Conservation (phyloP, 2,888 invertebrate genomes). For the Myopa testacea region DNA sequence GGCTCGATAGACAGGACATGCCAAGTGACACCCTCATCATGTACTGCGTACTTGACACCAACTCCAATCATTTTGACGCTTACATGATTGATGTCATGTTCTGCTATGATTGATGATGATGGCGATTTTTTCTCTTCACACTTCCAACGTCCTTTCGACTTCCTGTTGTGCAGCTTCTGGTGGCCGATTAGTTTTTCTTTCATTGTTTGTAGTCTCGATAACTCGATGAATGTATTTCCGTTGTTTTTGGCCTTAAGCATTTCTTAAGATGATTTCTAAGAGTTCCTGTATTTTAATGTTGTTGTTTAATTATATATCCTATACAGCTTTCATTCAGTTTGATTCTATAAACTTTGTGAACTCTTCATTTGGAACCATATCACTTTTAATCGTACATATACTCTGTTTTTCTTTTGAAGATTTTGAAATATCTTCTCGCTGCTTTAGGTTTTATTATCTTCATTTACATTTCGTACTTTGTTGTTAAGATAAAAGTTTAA, state of each 20-base stretch:
- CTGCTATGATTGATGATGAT: slow-evolving; percentile 60
- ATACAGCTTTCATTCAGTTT: too few relatives aligned
- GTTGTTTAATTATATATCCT: neutral
- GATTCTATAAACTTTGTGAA: too few relatives aligned
- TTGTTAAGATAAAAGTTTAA: neutral
- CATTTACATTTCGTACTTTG: slow-evolving; percentile 7
- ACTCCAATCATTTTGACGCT: slow-evolving; percentile 41
- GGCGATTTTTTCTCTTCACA: neutral
- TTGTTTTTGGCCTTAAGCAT: too few relatives aligned
- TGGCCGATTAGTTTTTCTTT: neutral
- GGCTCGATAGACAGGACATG: slow-evolving; percentile 20
- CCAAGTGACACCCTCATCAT: neutral
- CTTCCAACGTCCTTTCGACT: slow-evolving; percentile 7
- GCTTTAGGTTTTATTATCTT: slow-evolving; percentile 2
- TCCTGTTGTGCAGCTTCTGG: slow-evolving; percentile 1
- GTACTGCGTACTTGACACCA: slow-evolving; percentile 1
- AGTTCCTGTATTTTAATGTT: too few relatives aligned
- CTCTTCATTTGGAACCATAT: too few relatives aligned
- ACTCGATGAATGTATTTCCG: too few relatives aligned
- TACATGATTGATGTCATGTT: slow-evolving; percentile 64
- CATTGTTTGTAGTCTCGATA: too few relatives aligned
- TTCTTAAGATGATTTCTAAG: too few relatives aligned
- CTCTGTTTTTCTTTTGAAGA: too few relatives aligned
- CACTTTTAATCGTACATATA: too few relatives aligned
- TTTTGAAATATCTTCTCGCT: too few relatives aligned